Evolutionary conservation across 1,140 invertebrate species (phyloP).

Genomic region (Cyclargus thomasi): DNA sequence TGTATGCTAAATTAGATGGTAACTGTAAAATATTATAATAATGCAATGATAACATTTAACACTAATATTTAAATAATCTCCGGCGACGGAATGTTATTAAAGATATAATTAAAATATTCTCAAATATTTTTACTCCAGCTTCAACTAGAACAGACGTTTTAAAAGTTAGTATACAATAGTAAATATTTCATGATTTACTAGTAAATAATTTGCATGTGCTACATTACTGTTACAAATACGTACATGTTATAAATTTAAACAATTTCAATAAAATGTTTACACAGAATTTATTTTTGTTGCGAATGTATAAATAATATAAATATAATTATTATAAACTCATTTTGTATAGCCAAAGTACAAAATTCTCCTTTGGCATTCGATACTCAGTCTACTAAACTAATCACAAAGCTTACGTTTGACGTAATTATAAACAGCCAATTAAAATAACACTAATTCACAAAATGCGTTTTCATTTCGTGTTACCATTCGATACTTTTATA

Average conservation of each 20-base stretch:
- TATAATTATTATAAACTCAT: neutral
- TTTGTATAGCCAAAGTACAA: neutral
- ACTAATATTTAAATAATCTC: neutral
- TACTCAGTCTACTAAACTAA: conserved; percentile 1
- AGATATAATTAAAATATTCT: neutral
- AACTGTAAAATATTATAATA: neutral
- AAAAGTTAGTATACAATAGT: neutral
- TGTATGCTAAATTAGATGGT: neutral
- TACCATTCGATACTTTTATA: neutral
- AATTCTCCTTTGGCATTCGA: neutral
- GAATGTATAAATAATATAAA: neutral
- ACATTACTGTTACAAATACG: neutral
- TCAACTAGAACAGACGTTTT: neutral
- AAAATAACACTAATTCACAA: neutral
- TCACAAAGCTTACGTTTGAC: conserved; percentile 1
- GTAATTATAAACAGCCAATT: neutral
- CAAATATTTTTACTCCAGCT: neutral
- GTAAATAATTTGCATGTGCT: neutral
- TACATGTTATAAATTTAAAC: neutral
- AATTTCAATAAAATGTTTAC: neutral
- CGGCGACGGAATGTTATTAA: neutral
- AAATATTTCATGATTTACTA: neutral
- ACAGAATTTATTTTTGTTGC: neutral
- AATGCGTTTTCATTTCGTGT: neutral
- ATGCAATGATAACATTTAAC: too few relatives aligned